Percentiles rank a stretch among this genome's conserved stretches.
These are phyloP conservation scores for Rhabdomys dilectus DNA, from an alignment of 2,113 vertebrate genomes.

Conservation along the genomic window DNA sequence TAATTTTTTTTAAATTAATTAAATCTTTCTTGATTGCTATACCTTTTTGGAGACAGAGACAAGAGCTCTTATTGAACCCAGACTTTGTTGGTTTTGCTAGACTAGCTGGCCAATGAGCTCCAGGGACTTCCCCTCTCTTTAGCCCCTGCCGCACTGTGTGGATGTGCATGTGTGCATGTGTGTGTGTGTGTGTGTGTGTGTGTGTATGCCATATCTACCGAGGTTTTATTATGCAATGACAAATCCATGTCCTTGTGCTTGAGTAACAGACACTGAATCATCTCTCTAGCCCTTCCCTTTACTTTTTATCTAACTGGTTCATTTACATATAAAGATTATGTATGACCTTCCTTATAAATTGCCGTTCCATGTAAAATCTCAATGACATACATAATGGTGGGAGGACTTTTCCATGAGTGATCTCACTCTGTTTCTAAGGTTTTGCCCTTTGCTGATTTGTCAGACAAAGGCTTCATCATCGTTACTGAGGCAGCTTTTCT, in stretches of 20 bases:
- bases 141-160: background rate
- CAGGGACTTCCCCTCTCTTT: background rate
- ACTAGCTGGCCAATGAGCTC: background rate
- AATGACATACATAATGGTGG: background rate
- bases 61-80: background rate
- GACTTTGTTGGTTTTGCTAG: background rate
- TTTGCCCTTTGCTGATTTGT: slow-evolving; percentile 46
- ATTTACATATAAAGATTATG: background rate
- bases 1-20: no score
- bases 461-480: slow-evolving; percentile 32
- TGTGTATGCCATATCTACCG: background rate
- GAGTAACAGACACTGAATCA: background rate
- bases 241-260: no score
- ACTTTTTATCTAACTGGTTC: background rate
- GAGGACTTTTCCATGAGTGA: background rate
- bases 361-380: background rate
- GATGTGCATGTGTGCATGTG: background rate
- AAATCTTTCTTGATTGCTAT: background rate
- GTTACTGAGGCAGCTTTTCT: slow-evolving; percentile 28
- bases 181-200: background rate
- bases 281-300: background rate
- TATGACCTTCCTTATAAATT: background rate
- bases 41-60: background rate
- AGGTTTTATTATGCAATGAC: background rate
- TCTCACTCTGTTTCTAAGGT: background rate